Base-by-base conservation (phyloP, 2,113 vertebrate species). In the Nothocercus nigrocapillus region DNA sequence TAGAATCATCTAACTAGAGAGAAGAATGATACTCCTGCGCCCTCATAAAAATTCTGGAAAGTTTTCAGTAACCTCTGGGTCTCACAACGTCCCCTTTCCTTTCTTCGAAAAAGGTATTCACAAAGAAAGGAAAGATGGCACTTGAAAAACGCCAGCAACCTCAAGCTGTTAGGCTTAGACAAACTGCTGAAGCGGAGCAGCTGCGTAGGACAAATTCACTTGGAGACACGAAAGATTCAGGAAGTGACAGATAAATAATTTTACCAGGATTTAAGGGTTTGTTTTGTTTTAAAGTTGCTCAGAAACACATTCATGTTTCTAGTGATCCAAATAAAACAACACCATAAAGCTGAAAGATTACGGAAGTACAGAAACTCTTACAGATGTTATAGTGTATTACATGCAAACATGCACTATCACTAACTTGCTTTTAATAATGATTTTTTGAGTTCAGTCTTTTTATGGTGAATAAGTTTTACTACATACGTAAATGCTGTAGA, bases 221-320 rank as follows among this genome's bases (percentile, higher is more conserved):
- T 19, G 10, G 44, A 80, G n/a, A 36, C 76, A 69, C 28, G n/a
- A 85, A 82, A 80, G 24, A 34, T 44, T 61, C 25, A 70, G 36
- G 34, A 83, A 77, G 68, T 10, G 15, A 27, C 64, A 77, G 20
- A 22, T 25, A 38, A 88, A 22, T 40, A 88, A 80, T 73, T 67
- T 32, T 77, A 30, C 36, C 73, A 75, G 22, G 13, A 32, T 36
- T 53, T 27, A 81, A 47, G 13, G 51, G 8, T 27, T 91, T 38
- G 7, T 3, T 81, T 54, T 74, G 8, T 53, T 85, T 38, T 44
- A 34, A 88, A 79, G 36, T 5, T 16, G 21, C 56, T 90, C 36
- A 67, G 24, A 53, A 80, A 59, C 8, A 69, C 3, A 11, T n/a
- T 42, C 2, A 10, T 16, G 10, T 28, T 5, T n/a, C 0, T 1